Conservation (phyloP, 2,113 vertebrate genomes). For the Atrichornis clamosus region DNA sequence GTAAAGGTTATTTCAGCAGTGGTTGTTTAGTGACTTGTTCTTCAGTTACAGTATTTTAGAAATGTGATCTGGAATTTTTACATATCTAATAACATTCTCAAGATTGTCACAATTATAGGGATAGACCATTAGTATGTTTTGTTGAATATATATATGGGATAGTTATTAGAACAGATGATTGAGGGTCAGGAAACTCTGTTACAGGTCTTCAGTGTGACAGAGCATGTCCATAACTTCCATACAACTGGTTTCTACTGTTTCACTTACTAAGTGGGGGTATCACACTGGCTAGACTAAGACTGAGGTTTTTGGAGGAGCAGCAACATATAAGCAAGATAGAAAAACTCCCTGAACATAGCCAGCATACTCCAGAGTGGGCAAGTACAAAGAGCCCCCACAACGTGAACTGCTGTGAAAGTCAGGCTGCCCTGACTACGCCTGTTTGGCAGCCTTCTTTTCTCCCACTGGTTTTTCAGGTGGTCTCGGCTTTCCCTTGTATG, state of each 20-base stretch:
- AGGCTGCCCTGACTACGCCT: neutral
- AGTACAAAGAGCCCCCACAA: neutral
- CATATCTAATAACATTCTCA: neutral
- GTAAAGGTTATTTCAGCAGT: neutral
- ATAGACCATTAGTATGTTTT: neutral
- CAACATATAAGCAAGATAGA: neutral
- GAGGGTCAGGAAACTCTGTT: neutral
- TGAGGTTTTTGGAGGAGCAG: neutral
- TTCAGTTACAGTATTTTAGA: neutral
- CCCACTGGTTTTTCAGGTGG: neutral
- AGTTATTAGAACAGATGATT: neutral
- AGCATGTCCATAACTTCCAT: neutral
- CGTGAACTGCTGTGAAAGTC: rapidly evolving
- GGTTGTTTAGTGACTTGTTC: neutral
- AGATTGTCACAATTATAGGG: neutral
- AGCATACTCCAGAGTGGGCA: neutral
- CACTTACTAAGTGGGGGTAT: neutral
- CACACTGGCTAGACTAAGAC: neutral
- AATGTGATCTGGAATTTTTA: neutral
- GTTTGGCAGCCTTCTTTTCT: neutral
- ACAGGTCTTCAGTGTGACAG: neutral
- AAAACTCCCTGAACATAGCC: neutral
- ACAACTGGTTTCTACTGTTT: neutral
- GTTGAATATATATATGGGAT: neutral
- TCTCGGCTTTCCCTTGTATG: neutral